phyloP scores from a whole-genome alignment of 2,113 vertebrate genomes.

The Dendropsophus ebraccatus region DNA sequence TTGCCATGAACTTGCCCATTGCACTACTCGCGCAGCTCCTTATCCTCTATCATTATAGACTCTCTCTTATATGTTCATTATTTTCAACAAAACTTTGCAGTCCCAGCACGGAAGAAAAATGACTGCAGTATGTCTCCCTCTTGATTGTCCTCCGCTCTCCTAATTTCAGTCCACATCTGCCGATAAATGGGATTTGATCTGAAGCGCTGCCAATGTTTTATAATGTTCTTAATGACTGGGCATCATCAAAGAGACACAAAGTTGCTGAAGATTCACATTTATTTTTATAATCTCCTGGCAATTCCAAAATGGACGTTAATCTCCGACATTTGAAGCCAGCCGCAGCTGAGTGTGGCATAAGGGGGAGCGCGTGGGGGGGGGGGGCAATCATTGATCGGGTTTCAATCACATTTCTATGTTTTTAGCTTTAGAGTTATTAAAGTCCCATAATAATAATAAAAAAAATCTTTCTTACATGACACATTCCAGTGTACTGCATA shows the following conservation, averaged over 20 bases:
- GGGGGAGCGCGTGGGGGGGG: neutral
- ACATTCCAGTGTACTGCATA: too few species aligned
- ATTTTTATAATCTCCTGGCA: slow-evolving; percentile 53
- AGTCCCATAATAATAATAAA: neutral
- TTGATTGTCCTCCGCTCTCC: slow-evolving; percentile 18
- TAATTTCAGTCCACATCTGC: slow-evolving; percentile 50
- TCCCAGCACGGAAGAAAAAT: slow-evolving; percentile 7
- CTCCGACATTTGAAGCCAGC: neutral
- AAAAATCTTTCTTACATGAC: too few species aligned
- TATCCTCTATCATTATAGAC: neutral
- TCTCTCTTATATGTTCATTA: slow-evolving; percentile 24
- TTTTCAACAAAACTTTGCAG: slow-evolving; percentile 32
- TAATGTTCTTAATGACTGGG: slow-evolving; percentile 31
- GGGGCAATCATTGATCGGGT: neutral
- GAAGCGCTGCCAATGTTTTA: slow-evolving; percentile 44
- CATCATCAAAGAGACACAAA: slow-evolving; percentile 47
- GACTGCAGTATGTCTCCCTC: neutral
- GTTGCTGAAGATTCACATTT: slow-evolving; percentile 49
- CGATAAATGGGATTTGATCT: slow-evolving; percentile 49
- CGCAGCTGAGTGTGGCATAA: neutral
- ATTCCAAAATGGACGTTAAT: slow-evolving; percentile 5
- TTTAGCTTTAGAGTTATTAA: neutral
- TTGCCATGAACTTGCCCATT: neutral
- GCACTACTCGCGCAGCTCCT: neutral
- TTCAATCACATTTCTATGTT: neutral